These are phyloP conservation scores for Pteria penguin DNA, from an alignment of 2,888 invertebrate genomes.

Conservation along the genomic window DNA sequence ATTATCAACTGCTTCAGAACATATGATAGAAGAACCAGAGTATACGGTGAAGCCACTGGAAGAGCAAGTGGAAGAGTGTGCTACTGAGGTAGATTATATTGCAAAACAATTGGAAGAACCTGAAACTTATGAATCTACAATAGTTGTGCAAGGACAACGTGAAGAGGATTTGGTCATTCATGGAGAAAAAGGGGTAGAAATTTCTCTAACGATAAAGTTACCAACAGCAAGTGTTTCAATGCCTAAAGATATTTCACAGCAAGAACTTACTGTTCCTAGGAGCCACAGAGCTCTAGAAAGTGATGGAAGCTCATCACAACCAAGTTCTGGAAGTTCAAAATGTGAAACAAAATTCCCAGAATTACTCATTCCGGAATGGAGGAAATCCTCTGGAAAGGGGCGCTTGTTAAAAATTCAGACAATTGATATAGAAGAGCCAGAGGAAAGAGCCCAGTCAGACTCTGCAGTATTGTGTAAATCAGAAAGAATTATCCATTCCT, in stretches of 20 bases:
- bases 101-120: conserved; percentile 8
- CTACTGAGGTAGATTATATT: background rate
- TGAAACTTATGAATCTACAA: conserved; percentile 7
- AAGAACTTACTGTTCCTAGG: conserved; percentile 56
- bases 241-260: conserved; percentile 58
- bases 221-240: conserved; percentile 38
- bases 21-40: background rate
- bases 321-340: background rate
- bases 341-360: conserved; percentile 65
- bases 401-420: conserved; percentile 4
- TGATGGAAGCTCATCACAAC: background rate
- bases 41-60: background rate
- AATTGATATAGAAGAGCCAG: conserved; percentile 24
- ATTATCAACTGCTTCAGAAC: background rate
- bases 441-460: conserved; percentile 4
- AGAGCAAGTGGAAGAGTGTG: conserved; percentile 4
- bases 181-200: conserved; percentile 39
- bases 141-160: conserved; percentile 10
- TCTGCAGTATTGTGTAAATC: background rate
- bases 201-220: conserved; percentile 34
- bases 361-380: conserved; percentile 67
- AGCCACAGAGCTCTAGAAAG: conserved; percentile 22
- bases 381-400: conserved; percentile 39
- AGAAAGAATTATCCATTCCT: background rate
- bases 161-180: conserved; percentile 6